A percentile compares a stretch with the other conserved stretches of the same genome.
Conservation (phyloP, 2,888 invertebrate genomes). For the Tinea semifulvella region DNA sequence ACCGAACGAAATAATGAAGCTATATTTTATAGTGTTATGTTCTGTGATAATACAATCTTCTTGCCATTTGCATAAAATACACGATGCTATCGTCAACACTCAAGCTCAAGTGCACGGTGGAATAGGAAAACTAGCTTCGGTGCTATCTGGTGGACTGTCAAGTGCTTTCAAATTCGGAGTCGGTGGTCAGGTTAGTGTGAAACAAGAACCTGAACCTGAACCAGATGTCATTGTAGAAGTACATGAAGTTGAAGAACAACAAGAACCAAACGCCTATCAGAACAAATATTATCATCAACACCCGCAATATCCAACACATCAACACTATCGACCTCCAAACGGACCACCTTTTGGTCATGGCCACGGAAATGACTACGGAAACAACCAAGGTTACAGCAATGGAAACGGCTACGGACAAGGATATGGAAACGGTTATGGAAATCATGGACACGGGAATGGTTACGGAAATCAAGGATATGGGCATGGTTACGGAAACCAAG, state of each 20-base stretch:
- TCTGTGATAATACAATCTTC: slow-evolving; percentile 22
- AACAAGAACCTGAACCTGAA: slow-evolving; percentile 12
- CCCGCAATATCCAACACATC: background rate
- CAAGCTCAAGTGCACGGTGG: slow-evolving; percentile 26
- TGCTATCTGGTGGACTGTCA: slow-evolving; percentile 31
- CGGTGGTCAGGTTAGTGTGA: slow-evolving; percentile 24
- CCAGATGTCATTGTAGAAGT: background rate
- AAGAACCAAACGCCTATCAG: background rate
- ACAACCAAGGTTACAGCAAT: slow-evolving; percentile 12
- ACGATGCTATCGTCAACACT: slow-evolving; percentile 28
- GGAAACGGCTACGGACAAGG: background rate
- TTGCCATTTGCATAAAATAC: slow-evolving; percentile 22
- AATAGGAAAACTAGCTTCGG: slow-evolving; percentile 32
- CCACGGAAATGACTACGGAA: slow-evolving; percentile 6
- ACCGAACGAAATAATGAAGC: slow-evolving; percentile 1
- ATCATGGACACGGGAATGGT: slow-evolving; percentile 14
- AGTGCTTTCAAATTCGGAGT: slow-evolving; percentile 28
- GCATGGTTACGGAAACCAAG: slow-evolving; percentile 20
- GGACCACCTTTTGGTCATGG: background rate
- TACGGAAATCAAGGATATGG: slow-evolving; percentile 17
- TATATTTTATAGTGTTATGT: slow-evolving; percentile 18
- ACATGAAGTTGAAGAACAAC: background rate
- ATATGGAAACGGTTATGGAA: slow-evolving; percentile 12
- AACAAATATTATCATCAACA: slow-evolving; percentile 1
- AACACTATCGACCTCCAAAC: background rate